Conservation (phyloP, 92 coral and sea anemone species). For the Siderastrea siderea region DNA sequence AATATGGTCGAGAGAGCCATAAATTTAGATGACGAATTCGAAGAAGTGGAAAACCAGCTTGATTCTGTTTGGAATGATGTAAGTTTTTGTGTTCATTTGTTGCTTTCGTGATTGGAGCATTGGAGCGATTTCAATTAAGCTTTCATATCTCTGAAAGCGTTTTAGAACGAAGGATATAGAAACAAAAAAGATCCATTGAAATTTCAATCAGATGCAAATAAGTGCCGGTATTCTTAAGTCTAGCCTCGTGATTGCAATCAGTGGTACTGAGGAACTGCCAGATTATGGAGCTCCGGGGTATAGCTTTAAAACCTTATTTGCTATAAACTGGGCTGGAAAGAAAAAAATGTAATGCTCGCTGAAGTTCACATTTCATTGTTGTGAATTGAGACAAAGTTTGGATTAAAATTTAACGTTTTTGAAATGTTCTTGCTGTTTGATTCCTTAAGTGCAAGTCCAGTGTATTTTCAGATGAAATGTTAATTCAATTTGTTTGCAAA, state of each 20-base stretch:
- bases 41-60: slow-evolving; percentile 40
- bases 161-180: no score
- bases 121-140: not conserved
- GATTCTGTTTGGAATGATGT: slow-evolving; percentile 43
- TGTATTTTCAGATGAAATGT: no score
- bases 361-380: not conserved
- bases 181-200: no score
- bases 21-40: slow-evolving; percentile 21
- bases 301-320: not conserved
- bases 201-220: no score
- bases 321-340: not conserved
- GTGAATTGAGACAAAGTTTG: not conserved
- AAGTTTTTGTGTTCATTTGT: slow-evolving; percentile 2
- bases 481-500: not conserved
- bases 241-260: not conserved
- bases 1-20: slow-evolving; percentile 30
- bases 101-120: not conserved
- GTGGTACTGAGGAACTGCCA: not conserved
- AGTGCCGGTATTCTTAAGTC: not conserved
- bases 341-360: not conserved
- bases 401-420: not conserved
- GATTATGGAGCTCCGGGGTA: not conserved
- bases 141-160: no score
- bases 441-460: not conserved
- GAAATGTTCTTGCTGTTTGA: not conserved